These are phyloP conservation scores for Callyntrura guangdongensis DNA, from an alignment of 2,888 invertebrate genomes.

Conservation along the genomic window DNA sequence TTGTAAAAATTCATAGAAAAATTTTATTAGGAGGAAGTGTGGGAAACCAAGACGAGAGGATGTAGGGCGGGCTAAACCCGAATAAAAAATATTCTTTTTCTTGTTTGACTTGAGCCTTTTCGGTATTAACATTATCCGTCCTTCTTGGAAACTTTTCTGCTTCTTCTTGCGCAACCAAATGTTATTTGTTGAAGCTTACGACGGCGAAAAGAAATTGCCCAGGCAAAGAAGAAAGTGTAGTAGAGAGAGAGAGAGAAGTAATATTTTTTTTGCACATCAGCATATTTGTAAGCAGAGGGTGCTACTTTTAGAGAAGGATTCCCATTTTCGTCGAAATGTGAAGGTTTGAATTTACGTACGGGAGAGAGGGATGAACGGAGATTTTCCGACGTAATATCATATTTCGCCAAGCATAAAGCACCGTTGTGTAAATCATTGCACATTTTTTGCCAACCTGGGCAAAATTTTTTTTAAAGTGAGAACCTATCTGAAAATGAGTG, in stretches of 20 bases:
- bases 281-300: background rate
- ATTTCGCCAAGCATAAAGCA: background rate
- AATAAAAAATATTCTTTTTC: conserved; percentile 35
- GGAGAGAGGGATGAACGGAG: background rate
- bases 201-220: no score
- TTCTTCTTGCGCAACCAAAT: background rate
- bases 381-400: background rate
- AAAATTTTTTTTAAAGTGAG: conserved; percentile 52
- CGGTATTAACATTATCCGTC: conserved; percentile 37
- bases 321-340: background rate
- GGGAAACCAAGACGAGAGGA: background rate
- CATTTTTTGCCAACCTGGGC: conserved; percentile 63
- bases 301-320: background rate
- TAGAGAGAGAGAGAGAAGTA: conserved; percentile 7
- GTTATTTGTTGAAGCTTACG: background rate
- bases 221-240: no score
- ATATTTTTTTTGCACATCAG: conserved; percentile 29
- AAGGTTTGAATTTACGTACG: background rate
- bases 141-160: conserved; percentile 6
- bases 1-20: conserved; percentile 30
- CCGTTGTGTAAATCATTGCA: conserved; percentile 36
- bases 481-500: background rate
- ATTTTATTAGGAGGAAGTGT: conserved; percentile 6
- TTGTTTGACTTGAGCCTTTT: conserved; percentile 46
- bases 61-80: background rate